Evolutionary conservation across 2,797 vertebrate genomes (phyloP).

Genomic region (Telmatherina bonti): DNA sequence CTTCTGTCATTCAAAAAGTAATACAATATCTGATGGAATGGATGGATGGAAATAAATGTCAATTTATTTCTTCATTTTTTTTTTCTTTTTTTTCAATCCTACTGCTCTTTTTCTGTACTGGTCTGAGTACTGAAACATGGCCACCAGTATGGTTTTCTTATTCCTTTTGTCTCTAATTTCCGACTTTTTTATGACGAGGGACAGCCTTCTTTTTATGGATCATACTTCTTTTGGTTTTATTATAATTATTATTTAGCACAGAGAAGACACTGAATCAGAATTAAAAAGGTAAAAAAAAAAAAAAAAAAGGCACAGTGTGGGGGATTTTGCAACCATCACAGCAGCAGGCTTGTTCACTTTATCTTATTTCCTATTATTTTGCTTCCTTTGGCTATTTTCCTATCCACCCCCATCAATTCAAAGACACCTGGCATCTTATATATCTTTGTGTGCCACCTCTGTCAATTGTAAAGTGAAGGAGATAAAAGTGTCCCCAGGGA

Average conservation of each 20-base stretch:
- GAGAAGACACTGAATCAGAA: slow-evolving; percentile 5
- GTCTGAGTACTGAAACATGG: slow-evolving; percentile 7
- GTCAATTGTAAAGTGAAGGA: slow-evolving; percentile 60
- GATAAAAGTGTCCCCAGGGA: slow-evolving; percentile 56
- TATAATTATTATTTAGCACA: slow-evolving; percentile 2
- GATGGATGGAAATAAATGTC: too few relatives aligned
- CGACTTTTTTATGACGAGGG: slow-evolving; percentile 4
- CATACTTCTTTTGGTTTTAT: neutral
- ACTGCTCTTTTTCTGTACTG: neutral
- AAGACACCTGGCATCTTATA: slow-evolving; percentile 43
- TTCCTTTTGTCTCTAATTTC: neutral
- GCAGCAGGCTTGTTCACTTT: slow-evolving; percentile 19
- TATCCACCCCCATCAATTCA: slow-evolving; percentile 44
- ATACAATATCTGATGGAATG: neutral
- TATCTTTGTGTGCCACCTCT: slow-evolving; percentile 50
- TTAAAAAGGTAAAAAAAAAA: neutral
- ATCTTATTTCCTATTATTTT: slow-evolving; percentile 35
- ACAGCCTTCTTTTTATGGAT: slow-evolving; percentile 2
- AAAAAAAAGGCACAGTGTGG: neutral
- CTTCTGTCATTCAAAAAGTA: neutral
- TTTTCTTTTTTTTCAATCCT: neutral
- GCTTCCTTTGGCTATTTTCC: slow-evolving; percentile 34
- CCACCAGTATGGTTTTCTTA: neutral
- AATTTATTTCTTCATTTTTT: too few relatives aligned
- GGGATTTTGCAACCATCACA: slow-evolving; percentile 12